Conservation (phyloP, 2,797 vertebrate species). For the Yasuhikotakia modesta region DNA sequence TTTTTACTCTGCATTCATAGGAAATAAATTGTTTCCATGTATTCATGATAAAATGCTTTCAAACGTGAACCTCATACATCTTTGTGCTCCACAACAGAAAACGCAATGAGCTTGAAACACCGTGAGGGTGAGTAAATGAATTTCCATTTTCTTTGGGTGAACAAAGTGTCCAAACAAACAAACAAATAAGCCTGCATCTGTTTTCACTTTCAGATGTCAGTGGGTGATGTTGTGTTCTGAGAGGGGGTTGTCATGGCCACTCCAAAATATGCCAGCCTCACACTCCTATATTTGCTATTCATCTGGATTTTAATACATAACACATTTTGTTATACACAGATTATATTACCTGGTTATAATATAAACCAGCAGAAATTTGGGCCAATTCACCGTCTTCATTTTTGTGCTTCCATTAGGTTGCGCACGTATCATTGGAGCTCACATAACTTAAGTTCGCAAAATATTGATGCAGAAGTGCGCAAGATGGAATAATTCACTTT, state of each 20-base stretch:
- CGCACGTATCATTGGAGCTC: neutral
- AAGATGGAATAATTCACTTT: neutral
- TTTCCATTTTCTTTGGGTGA: no score
- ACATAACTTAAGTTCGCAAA: neutral
- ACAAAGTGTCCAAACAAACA: no score
- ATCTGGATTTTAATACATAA: neutral
- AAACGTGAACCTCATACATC: no score
- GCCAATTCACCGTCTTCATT: neutral
- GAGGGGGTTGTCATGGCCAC: constrained; percentile 1
- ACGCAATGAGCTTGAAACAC: no score
- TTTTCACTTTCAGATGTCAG: neutral
- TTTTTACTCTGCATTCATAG: neutral
- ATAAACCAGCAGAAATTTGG: neutral
- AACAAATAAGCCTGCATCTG: neutral
- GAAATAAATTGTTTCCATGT: neutral
- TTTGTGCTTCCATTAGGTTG: neutral
- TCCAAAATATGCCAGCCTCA: neutral
- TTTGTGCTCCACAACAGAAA: no score
- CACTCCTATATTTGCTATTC: neutral
- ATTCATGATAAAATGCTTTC: neutral
- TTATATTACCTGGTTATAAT: neutral
- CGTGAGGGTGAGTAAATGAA: no score
- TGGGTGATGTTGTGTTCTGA: constrained; percentile 8
- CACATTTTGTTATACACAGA: neutral
- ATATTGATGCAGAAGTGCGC: neutral